Percentiles rank a stretch among this genome's conserved stretches.
Evolutionary conservation across 2,797 vertebrate genomes (phyloP).

Genomic region (Parauchenoglanis ngamensis): DNA sequence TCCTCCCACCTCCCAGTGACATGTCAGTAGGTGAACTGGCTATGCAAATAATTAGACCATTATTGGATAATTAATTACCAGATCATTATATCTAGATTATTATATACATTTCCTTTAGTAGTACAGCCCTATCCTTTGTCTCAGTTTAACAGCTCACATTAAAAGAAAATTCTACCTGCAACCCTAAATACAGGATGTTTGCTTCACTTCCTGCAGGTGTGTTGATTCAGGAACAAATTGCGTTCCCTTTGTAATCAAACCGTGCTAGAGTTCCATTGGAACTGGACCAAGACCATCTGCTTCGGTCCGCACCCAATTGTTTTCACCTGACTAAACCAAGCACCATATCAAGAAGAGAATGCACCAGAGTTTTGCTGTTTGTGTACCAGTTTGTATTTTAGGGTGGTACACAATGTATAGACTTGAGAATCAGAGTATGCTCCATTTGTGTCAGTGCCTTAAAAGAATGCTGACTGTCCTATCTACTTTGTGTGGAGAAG

Average conservation of each 20-base stretch:
- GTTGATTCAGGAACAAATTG: background rate
- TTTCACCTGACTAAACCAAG: background rate
- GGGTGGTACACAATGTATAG: no score
- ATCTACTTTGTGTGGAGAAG: background rate
- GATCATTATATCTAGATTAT: background rate
- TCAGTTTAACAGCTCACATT: background rate
- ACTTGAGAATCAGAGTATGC: background rate
- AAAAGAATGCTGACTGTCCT: background rate
- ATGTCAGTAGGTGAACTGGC: background rate
- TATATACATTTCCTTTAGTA: background rate
- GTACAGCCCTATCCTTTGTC: background rate
- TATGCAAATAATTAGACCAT: background rate
- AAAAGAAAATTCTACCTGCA: background rate
- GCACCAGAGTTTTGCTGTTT: background rate
- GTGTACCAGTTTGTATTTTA: background rate
- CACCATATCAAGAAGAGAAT: background rate
- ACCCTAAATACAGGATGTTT: background rate
- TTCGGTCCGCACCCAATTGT: background rate
- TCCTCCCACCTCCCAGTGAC: background rate
- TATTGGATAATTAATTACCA: background rate
- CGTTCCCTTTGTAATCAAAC: background rate
- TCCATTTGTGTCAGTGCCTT: background rate
- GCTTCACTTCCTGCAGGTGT: conserved; percentile 1
- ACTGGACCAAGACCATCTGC: background rate
- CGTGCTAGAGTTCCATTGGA: background rate